Conservation (phyloP, 1,140 invertebrate species). For the Listronotus bonariensis region DNA sequence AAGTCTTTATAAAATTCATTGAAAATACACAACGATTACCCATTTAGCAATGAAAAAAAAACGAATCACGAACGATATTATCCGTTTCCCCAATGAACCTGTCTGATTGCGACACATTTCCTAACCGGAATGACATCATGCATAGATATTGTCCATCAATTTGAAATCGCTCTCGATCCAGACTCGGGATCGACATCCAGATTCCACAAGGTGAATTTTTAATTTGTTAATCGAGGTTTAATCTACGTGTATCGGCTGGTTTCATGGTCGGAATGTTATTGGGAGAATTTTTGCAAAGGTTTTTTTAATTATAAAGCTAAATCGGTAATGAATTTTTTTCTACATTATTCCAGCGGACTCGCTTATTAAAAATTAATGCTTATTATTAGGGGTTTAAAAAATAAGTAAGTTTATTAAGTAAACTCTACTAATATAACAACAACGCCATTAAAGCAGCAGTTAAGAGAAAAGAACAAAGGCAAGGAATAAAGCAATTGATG, state of each 20-base stretch:
- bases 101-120: conserved; percentile 34
- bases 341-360: too few relatives aligned
- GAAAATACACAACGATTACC: too few relatives aligned
- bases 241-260: not conserved
- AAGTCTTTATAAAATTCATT: too few relatives aligned
- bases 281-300: not conserved
- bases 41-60: conserved; percentile 6
- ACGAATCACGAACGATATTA: conserved; percentile 25
- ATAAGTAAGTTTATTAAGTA: too few relatives aligned
- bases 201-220: conserved; percentile 31
- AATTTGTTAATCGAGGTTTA: conserved; percentile 16
- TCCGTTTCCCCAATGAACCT: conserved; percentile 14
- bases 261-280: not conserved
- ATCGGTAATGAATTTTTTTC: too few relatives aligned
- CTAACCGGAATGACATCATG: conserved; percentile 38
- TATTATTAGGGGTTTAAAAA: too few relatives aligned
- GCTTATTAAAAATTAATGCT: too few relatives aligned
- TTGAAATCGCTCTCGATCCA: conserved; percentile 22
- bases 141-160: conserved; percentile 38
- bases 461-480: too few relatives aligned
- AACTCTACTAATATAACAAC: too few relatives aligned
- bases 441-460: too few relatives aligned
- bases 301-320: too few relatives aligned
- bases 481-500: too few relatives aligned
- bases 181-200: conserved; percentile 23